Conservation (phyloP, 1,140 invertebrate species). For the Heliconius congener region DNA sequence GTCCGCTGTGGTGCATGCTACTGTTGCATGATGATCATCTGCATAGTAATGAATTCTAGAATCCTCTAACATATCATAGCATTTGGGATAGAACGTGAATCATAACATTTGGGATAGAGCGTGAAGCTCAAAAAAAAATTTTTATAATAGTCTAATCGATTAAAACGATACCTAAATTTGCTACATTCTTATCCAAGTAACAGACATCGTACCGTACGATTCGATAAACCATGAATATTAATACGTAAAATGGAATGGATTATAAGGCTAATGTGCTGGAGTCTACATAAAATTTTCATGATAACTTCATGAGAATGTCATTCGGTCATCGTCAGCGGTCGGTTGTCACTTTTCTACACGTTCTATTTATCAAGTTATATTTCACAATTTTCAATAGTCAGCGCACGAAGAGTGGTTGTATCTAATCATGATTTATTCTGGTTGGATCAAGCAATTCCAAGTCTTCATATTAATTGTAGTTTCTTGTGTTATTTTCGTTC, state of each 20-base stretch:
- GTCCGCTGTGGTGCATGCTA: too few species aligned
- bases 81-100: too few species aligned
- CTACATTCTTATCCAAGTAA: background rate
- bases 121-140: too few species aligned
- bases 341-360: slow-evolving; percentile 62
- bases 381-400: slow-evolving; percentile 52
- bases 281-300: background rate
- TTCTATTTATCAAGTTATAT: slow-evolving; percentile 54
- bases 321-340: slow-evolving; percentile 45
- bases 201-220: background rate
- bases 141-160: too few species aligned
- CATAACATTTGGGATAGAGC: too few species aligned
- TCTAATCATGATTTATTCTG: slow-evolving; percentile 64
- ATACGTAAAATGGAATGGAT: background rate
- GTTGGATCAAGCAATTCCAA: slow-evolving; percentile 56
- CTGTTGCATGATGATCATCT: too few species aligned
- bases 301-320: slow-evolving; percentile 31
- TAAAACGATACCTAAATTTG: too few species aligned
- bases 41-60: too few species aligned
- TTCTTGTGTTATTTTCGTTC: slow-evolving; percentile 61
- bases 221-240: background rate
- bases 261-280: background rate
- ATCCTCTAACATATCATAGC: too few species aligned
- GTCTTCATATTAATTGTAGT: slow-evolving; percentile 59
- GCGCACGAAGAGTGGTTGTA: slow-evolving; percentile 45